phyloP scores from a whole-genome alignment of 2,888 invertebrate genomes.

The Chalcis sispes region DNA sequence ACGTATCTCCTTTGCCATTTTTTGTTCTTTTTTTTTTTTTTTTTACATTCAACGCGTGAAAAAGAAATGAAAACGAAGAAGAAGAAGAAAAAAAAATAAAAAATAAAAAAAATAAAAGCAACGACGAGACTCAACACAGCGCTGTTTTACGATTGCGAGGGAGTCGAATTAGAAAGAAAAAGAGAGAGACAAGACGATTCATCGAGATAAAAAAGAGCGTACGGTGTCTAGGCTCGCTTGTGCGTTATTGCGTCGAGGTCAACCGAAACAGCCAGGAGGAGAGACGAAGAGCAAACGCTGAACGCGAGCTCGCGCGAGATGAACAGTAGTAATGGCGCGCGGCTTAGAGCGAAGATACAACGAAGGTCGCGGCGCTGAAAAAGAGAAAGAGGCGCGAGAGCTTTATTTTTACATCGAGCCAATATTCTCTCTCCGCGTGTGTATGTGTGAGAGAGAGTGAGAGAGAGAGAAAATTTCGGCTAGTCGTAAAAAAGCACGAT shows the following conservation, averaged over 20 bases:
- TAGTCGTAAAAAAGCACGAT: background rate
- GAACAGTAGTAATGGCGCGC: background rate
- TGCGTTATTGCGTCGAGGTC: constrained; percentile 31
- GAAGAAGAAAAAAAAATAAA: no score
- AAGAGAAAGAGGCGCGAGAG: no score
- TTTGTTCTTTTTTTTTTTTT: background rate
- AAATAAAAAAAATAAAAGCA: constrained; percentile 40
- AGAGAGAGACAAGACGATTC: constrained; percentile 4
- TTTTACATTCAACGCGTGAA: background rate
- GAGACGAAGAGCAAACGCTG: constrained; percentile 17
- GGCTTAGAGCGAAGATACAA: background rate
- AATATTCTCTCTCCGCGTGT: no score
- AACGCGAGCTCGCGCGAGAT: constrained; percentile 1
- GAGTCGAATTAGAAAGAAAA: constrained; percentile 49
- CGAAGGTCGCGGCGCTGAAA: background rate
- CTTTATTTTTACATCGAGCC: background rate
- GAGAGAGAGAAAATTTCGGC: background rate
- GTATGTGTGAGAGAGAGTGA: no score
- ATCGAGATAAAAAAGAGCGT: constrained; percentile 43
- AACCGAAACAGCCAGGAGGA: constrained; percentile 26
- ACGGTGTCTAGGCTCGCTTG: constrained; percentile 42
- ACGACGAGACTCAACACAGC: constrained; percentile 51
- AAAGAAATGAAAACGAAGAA: no score
- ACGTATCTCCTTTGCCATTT: background rate
- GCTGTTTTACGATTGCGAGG: constrained; percentile 51